phyloP scores from a whole-genome alignment of 1,140 invertebrate species.

The Formica selysi region DNA sequence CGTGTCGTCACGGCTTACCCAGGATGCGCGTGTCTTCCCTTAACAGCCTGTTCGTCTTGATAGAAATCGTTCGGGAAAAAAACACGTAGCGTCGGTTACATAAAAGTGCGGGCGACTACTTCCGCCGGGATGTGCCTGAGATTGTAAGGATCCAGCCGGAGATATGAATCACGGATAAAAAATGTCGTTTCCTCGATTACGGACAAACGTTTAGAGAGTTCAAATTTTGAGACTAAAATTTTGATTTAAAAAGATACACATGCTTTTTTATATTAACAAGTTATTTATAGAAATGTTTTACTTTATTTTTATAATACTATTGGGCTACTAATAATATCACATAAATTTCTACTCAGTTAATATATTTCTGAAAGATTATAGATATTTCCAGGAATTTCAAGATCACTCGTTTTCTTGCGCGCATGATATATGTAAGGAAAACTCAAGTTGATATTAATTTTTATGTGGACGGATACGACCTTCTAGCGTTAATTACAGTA shows the following conservation, averaged over 20 bases:
- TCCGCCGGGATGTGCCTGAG: constrained; percentile 61
- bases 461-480: constrained; percentile 2
- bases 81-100: constrained; percentile 77
- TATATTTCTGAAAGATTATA: neutral
- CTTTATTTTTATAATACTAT: neutral
- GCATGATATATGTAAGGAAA: neutral
- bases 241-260: neutral
- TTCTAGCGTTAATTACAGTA: constrained; percentile 47
- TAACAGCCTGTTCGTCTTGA: constrained; percentile 67
- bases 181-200: constrained; percentile 56
- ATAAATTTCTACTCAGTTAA: neutral
- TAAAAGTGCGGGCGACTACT: constrained; percentile 77
- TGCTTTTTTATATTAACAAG: neutral
- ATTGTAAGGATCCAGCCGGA: constrained; percentile 64
- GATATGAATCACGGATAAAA: constrained; percentile 68
- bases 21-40: constrained; percentile 85
- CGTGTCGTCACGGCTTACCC: constrained; percentile 84
- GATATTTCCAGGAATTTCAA: neutral
- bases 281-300: neutral
- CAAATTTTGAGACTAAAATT: neutral
- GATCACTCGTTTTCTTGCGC: neutral
- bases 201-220: neutral
- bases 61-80: constrained; percentile 79
- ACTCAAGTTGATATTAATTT: constrained; percentile 20
- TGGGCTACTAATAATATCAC: neutral